Conservation (phyloP, 2,113 vertebrate genomes). For the Ceyx cyanopectus region DNA sequence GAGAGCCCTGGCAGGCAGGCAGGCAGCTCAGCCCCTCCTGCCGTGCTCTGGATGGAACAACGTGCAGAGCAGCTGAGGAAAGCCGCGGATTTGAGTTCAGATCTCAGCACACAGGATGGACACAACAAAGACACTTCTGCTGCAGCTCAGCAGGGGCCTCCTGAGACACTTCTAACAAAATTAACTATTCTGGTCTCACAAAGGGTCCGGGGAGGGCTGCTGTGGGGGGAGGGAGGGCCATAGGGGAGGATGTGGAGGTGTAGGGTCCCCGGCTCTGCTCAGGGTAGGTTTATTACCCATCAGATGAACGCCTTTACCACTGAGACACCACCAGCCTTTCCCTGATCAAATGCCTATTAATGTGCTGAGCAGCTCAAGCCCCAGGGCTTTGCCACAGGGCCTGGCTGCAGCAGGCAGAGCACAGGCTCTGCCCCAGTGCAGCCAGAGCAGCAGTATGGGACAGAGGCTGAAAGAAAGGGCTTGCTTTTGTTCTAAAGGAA, state of each 20-base stretch:
- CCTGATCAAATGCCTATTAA: neutral
- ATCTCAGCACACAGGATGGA: neutral
- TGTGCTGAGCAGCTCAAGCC: neutral
- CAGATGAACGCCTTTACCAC: neutral
- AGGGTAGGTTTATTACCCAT: neutral
- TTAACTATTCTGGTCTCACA: neutral
- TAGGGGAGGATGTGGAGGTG: neutral
- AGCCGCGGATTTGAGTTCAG: neutral
- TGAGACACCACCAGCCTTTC: neutral
- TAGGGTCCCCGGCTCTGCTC: neutral
- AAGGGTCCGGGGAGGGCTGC: neutral
- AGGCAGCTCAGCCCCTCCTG: neutral
- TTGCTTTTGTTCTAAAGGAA: neutral
- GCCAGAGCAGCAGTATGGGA: neutral
- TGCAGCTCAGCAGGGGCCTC: neutral
- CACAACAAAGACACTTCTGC: neutral
- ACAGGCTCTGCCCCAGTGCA: neutral
- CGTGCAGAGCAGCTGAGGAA: neutral
- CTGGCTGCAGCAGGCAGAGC: neutral
- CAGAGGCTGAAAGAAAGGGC: neutral
- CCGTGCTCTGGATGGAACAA: neutral
- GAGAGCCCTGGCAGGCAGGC: neutral
- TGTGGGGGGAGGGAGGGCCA: neutral
- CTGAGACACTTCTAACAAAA: neutral
- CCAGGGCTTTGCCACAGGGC: neutral